phyloP scores from a whole-genome alignment of 2,888 invertebrate genomes.

The Zhuqinia jingwanae region DNA sequence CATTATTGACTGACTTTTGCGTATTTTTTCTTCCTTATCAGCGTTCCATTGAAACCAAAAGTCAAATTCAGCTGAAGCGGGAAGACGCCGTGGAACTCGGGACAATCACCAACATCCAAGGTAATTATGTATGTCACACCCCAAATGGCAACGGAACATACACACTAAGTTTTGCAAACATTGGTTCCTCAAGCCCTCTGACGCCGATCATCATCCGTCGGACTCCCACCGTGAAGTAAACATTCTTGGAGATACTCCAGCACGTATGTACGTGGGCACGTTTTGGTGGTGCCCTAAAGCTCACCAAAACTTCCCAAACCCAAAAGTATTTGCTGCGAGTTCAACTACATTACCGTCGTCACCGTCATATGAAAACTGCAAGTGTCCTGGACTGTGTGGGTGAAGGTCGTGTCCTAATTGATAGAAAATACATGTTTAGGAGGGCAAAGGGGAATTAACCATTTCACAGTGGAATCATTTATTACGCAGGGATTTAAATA shows the following conservation, averaged over 20 bases:
- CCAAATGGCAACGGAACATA: slow-evolving; percentile 77
- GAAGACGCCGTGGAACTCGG: slow-evolving; percentile 77
- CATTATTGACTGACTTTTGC: no score
- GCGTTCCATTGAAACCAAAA: slow-evolving; percentile 77
- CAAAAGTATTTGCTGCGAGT: no score
- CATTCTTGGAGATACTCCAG: no score
- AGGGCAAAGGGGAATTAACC: slow-evolving; percentile 44
- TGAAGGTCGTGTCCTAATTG: slow-evolving; percentile 2
- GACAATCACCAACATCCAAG: slow-evolving; percentile 79
- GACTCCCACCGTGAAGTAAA: slow-evolving; percentile 71
- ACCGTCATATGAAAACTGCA: no score
- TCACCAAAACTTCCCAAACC: background rate
- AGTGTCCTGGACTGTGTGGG: background rate
- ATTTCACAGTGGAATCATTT: slow-evolving; percentile 56
- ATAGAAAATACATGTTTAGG: background rate
- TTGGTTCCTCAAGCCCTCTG: slow-evolving; percentile 75
- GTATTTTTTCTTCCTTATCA: no score
- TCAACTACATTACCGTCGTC: no score
- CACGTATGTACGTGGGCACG: no score
- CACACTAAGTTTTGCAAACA: slow-evolving; percentile 78
- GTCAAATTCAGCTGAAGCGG: slow-evolving; percentile 75
- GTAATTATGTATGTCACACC: slow-evolving; percentile 78
- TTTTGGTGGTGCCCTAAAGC: background rate
- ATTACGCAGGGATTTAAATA: slow-evolving; percentile 55
- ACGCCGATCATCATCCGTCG: slow-evolving; percentile 79